A percentile compares a stretch with the other conserved stretches of the same genome.
Conservation (phyloP, 1,140 invertebrate species). For the Stegodyphus mimosarum region DNA sequence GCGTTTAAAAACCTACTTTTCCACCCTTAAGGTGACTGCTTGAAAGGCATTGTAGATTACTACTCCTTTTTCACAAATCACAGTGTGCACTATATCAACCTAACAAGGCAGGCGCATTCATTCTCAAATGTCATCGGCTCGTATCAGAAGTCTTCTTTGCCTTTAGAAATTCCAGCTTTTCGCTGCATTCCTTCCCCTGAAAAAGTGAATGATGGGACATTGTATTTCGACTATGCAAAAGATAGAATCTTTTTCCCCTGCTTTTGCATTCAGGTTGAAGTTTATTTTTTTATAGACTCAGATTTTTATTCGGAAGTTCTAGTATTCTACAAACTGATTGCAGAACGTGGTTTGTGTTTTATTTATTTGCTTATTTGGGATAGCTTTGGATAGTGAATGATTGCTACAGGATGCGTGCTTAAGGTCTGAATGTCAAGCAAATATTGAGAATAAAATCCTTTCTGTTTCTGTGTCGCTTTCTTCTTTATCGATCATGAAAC, state of each 20-base stretch:
- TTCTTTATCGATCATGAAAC: no score
- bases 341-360: background rate
- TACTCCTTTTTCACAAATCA: conserved; percentile 26
- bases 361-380: no score
- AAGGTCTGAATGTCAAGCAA: no score
- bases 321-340: conserved; percentile 27
- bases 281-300: background rate
- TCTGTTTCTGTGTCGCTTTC: no score
- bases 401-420: no score
- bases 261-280: no score
- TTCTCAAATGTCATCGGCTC: background rate
- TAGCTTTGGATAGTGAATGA: no score
- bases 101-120: conserved; percentile 11
- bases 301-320: background rate
- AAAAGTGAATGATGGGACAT: background rate
- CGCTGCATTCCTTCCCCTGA: background rate
- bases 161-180: conserved; percentile 14
- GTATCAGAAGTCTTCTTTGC: background rate
- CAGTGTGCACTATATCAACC: background rate
- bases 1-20: conserved; percentile 26
- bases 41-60: conserved; percentile 2
- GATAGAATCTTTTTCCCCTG: background rate
- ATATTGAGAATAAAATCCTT: no score
- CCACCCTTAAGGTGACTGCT: background rate
- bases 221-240: conserved; percentile 17